Evolutionary conservation across 2,797 vertebrate genomes (phyloP).

Genomic region (Protonibea diacanthus): DNA sequence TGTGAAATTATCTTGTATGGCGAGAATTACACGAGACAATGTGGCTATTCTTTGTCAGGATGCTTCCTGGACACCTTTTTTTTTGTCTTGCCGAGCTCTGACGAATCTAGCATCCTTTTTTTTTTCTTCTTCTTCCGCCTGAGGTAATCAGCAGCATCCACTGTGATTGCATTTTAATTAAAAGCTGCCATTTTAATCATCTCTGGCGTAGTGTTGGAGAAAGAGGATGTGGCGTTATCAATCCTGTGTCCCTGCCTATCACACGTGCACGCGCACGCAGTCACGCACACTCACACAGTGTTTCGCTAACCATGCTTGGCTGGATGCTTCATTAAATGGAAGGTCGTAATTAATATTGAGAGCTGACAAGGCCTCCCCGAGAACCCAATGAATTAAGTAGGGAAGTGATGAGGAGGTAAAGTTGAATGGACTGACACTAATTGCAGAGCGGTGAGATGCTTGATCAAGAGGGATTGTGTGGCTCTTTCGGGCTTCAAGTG

Average conservation of each 20-base stretch:
- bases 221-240: constrained; percentile 74
- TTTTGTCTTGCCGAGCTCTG: constrained; percentile 12
- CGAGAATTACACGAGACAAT: constrained; percentile 32
- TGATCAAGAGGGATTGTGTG: constrained; percentile 55
- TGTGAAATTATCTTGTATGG: constrained; percentile 42
- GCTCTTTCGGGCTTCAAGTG: constrained; percentile 39
- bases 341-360: constrained; percentile 86
- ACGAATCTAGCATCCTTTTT: constrained; percentile 36
- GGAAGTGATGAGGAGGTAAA: constrained; percentile 78
- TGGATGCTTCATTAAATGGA: constrained; percentile 80
- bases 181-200: constrained; percentile 83
- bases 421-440: constrained; percentile 79
- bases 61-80: constrained; percentile 30
- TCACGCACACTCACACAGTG: constrained; percentile 38
- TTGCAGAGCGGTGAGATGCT: constrained; percentile 61
- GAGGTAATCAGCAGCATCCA: constrained; percentile 77
- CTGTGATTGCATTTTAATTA: constrained; percentile 83
- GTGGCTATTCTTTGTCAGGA: constrained; percentile 40
- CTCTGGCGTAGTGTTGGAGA: constrained; percentile 61
- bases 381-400: constrained; percentile 76
- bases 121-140: constrained; percentile 29
- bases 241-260: constrained; percentile 65
- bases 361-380: constrained; percentile 80
- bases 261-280: constrained; percentile 21
- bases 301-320: constrained; percentile 69